Percentiles rank a stretch among this genome's conserved stretches.
Conservation (phyloP, 2,888 invertebrate genomes). For the Stomorhina lunata region DNA sequence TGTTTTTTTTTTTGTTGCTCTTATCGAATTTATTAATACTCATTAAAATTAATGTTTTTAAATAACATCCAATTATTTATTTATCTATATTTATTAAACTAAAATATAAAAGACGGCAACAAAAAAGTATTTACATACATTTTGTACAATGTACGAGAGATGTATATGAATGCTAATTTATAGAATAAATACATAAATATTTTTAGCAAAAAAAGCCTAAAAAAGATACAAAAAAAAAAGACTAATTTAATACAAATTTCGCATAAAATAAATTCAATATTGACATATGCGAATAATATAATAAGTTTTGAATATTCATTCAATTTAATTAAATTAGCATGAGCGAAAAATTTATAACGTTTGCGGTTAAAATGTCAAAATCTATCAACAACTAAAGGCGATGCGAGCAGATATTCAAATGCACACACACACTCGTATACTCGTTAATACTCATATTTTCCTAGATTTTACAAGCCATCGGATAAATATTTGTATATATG, state of each 20-base stretch:
- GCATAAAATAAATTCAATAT: not conserved
- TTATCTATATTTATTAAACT: no score
- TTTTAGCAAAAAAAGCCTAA: no score
- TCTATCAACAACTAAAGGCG: conserved; percentile 4
- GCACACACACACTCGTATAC: no score
- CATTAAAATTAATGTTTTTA: no score
- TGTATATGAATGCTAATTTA: not conserved
- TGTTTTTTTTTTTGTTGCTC: no score
- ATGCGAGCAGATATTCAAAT: no score
- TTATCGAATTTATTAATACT: no score
- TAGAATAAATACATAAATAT: not conserved
- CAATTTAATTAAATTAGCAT: conserved; percentile 23
- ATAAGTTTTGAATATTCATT: not conserved
- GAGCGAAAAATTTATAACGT: not conserved
- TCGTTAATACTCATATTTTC: no score
- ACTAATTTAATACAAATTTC: not conserved
- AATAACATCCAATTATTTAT: no score
- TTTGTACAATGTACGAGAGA: no score
- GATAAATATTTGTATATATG: conserved; percentile 53
- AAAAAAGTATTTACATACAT: no score
- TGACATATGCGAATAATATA: not conserved
- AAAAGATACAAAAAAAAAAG: not conserved
- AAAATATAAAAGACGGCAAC: no score
- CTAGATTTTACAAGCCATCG: conserved; percentile 39
- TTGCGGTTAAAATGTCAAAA: conserved; percentile 26